phyloP scores from a whole-genome alignment of 2,113 vertebrate species.

The Proterorhinus semilunaris region DNA sequence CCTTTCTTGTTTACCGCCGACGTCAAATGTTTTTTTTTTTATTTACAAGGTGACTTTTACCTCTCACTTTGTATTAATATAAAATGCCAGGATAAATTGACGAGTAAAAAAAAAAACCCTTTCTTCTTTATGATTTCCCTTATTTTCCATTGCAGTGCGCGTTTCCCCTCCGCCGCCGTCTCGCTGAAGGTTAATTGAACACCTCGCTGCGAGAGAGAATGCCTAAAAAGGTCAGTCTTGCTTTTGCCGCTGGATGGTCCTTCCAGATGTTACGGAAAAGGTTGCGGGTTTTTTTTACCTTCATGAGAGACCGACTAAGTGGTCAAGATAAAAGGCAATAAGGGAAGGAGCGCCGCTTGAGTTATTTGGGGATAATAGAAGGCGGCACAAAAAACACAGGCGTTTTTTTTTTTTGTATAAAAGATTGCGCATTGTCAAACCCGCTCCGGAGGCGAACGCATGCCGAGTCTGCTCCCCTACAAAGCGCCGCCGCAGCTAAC shows the following conservation, averaged over 20 bases:
- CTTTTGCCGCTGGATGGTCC: conserved; percentile 35
- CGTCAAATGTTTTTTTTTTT: not conserved
- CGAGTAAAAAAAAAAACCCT: not conserved
- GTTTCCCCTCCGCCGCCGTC: conserved; percentile 4
- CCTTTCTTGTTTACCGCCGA: not conserved
- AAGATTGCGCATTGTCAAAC: not conserved
- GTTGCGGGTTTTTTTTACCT: conserved; percentile 40
- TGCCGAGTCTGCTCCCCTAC: not conserved
- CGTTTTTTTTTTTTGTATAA: conserved; percentile 7
- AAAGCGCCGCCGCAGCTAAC: not conserved
- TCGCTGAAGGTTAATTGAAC: conserved; percentile 24
- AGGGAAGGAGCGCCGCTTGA: conserved; percentile 20
- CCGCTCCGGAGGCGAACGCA: not conserved
- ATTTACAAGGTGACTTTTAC: not conserved
- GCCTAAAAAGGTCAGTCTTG: conserved; percentile 63
- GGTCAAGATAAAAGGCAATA: conserved; percentile 12
- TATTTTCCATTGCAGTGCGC: not conserved
- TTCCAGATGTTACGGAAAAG: conserved; percentile 39
- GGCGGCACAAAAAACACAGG: conserved; percentile 12
- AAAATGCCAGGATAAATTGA: conserved; percentile 5
- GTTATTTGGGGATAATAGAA: conserved; percentile 21
- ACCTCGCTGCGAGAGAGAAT: conserved; percentile 46
- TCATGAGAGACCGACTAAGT: conserved; percentile 24
- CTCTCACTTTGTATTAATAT: not conserved
- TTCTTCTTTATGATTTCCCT: not conserved